Percentiles rank a stretch among this genome's conserved stretches.
Conservation (phyloP, 2,888 invertebrate genomes). For the Cacoxenus indagator region DNA sequence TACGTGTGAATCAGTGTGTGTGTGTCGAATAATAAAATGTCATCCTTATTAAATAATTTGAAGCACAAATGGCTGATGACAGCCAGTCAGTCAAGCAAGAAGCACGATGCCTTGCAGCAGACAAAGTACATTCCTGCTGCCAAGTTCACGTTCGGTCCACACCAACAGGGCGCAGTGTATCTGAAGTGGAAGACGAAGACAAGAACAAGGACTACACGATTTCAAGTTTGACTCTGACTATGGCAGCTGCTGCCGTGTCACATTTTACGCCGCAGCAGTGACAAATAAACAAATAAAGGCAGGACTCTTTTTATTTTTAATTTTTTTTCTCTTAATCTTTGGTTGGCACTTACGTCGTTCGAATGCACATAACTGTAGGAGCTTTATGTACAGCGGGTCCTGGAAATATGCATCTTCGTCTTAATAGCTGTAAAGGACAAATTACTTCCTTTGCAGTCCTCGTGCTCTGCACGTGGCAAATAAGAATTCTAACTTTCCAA, state of each 20-base stretch:
- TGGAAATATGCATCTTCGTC: too few relatives aligned
- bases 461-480: too few relatives aligned
- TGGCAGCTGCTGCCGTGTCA: constrained; percentile 42
- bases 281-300: constrained; percentile 46
- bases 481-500: too few relatives aligned
- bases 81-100: neutral
- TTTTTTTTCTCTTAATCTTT: too few relatives aligned
- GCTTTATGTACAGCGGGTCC: too few relatives aligned
- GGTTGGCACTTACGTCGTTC: too few relatives aligned
- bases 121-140: too few relatives aligned
- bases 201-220: neutral
- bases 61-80: constrained; percentile 24
- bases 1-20: neutral
- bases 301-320: too few relatives aligned
- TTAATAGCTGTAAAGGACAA: too few relatives aligned
- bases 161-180: neutral
- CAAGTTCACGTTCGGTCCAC: too few relatives aligned
- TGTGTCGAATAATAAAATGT: neutral
- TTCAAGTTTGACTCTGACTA: neutral
- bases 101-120: neutral
- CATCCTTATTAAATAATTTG: constrained; percentile 32
- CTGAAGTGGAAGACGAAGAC: neutral
- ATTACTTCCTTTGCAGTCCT: too few relatives aligned
- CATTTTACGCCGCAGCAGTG: constrained; percentile 48
- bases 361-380: too few relatives aligned